Percentiles rank a stretch among this genome's conserved stretches.
phyloP scores from a whole-genome alignment of 2,888 invertebrate genomes.

The Hydrotaea cyrtoneurina region DNA sequence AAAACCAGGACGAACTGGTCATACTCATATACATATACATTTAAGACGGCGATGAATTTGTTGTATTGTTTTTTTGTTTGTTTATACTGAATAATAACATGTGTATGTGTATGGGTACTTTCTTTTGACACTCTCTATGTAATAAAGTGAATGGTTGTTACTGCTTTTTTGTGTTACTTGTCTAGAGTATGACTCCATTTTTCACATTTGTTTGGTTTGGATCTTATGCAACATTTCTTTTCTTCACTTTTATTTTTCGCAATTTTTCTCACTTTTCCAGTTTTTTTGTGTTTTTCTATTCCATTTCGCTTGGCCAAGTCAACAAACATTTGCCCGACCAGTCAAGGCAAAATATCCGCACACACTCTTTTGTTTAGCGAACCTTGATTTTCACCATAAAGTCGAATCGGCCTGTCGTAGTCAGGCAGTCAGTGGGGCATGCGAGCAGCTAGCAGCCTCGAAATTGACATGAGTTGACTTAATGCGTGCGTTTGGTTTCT shows the following conservation, averaged over 20 bases:
- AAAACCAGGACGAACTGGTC: no score
- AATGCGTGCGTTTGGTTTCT: slow-evolving; percentile 47
- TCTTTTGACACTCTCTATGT: not conserved
- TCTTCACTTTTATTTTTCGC: slow-evolving; percentile 25
- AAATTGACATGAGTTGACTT: slow-evolving; percentile 51
- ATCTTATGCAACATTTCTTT: slow-evolving; percentile 60
- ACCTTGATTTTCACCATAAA: slow-evolving; percentile 20
- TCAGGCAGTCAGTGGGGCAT: not conserved
- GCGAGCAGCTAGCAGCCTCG: slow-evolving; percentile 26
- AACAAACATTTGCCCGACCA: not conserved
- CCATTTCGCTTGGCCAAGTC: not conserved
- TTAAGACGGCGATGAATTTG: no score
- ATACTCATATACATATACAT: no score
- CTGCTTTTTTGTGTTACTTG: not conserved
- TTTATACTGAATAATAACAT: not conserved
- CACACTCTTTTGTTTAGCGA: not conserved
- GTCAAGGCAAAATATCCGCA: slow-evolving; percentile 3
- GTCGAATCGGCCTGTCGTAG: not conserved
- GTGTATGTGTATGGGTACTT: no score
- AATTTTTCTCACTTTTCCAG: slow-evolving; percentile 12
- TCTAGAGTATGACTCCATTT: not conserved
- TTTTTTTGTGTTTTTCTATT: not conserved
- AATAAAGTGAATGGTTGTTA: not conserved
- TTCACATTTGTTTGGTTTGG: slow-evolving; percentile 53
- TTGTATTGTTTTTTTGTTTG: no score